Percentiles rank a stretch among this genome's conserved stretches.
These are phyloP conservation scores for Sclerurus mexicanus DNA, from an alignment of 2,113 vertebrate genomes.

Conservation along the genomic window DNA sequence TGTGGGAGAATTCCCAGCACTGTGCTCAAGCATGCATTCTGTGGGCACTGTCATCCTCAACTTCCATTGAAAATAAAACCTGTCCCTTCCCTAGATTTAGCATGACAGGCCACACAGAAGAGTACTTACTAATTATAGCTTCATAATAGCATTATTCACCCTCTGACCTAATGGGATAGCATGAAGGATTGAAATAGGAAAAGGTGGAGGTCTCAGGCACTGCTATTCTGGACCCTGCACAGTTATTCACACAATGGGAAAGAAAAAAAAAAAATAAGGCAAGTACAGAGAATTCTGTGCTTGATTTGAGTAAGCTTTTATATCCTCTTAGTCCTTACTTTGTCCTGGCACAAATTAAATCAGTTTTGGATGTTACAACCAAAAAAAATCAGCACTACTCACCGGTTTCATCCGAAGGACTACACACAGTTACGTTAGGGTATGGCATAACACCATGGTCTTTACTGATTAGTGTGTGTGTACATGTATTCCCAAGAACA, in stretches of 20 bases:
- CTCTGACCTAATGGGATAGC: neutral
- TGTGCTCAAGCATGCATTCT: neutral
- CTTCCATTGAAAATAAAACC: neutral
- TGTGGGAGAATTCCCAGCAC: neutral
- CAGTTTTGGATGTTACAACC: neutral
- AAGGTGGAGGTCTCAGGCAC: neutral
- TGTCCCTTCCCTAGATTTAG: neutral
- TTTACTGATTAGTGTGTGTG: neutral
- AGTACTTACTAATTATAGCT: neutral
- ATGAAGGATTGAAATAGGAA: neutral
- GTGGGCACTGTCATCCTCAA: neutral
- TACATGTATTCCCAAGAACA: neutral
- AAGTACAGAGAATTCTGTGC: neutral
- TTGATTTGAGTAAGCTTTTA: slow-evolving; percentile 4
- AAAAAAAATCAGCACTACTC: neutral
- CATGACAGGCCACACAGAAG: neutral
- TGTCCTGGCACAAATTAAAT: neutral
- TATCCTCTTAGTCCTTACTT: neutral
- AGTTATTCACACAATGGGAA: neutral
- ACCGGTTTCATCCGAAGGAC: neutral
- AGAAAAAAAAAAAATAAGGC: neutral
- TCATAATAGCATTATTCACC: neutral
- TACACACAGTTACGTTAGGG: neutral
- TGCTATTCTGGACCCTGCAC: neutral
- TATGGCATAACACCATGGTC: neutral